phyloP scores from a whole-genome alignment of 1,140 invertebrate genomes.

The Nomia melanderi region DNA sequence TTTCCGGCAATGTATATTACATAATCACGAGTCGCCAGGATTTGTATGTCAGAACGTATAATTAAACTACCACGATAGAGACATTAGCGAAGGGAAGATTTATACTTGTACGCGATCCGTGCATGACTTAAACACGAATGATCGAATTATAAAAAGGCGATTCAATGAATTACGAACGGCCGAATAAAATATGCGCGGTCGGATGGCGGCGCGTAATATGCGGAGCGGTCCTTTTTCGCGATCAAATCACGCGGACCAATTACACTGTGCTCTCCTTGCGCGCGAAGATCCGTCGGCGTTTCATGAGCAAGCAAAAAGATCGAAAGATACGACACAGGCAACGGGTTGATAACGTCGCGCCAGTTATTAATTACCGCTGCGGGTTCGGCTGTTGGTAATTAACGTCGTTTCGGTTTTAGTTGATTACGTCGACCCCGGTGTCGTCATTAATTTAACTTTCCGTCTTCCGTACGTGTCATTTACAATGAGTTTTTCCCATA shows the following conservation, averaged over 20 bases:
- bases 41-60: not conserved
- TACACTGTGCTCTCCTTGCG: not conserved
- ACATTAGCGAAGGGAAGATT: slow-evolving; percentile 9
- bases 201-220: not conserved
- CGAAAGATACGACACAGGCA: slow-evolving; percentile 35
- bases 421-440: slow-evolving; percentile 69
- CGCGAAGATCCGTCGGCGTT: slow-evolving; percentile 1
- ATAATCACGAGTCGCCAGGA: not conserved
- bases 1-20: not conserved
- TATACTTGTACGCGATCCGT: not conserved
- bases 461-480: slow-evolving; percentile 9
- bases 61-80: not conserved
- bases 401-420: slow-evolving; percentile 74
- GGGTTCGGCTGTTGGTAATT: slow-evolving; percentile 75
- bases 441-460: slow-evolving; percentile 73
- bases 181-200: slow-evolving; percentile 18
- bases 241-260: slow-evolving; percentile 13
- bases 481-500: slow-evolving; percentile 6
- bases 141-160: slow-evolving; percentile 13
- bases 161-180: slow-evolving; percentile 16
- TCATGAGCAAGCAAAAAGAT: not conserved
- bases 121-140: slow-evolving; percentile 3
- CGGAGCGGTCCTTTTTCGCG: not conserved
- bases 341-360: slow-evolving; percentile 70
- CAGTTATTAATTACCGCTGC: slow-evolving; percentile 74